Percentiles rank a stretch among this genome's conserved stretches.
phyloP scores from a whole-genome alignment of 2,113 vertebrate genomes.

The Eurypyga helias region DNA sequence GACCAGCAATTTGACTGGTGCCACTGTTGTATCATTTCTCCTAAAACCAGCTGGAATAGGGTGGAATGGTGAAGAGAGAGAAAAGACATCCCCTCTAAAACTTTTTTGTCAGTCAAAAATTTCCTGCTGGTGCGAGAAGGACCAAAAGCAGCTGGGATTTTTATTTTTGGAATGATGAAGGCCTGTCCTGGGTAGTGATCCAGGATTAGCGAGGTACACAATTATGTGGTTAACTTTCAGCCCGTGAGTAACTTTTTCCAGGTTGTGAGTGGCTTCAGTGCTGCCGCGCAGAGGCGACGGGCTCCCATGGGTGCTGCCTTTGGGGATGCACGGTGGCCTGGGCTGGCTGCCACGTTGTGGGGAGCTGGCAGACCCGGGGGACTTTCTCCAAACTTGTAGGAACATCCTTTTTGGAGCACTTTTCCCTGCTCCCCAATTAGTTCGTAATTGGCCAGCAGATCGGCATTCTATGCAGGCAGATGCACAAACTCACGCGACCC shows the following conservation, averaged over 20 bases:
- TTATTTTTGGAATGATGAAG: background rate
- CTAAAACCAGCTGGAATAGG: rapidly evolving
- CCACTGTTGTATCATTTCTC: rapidly evolving
- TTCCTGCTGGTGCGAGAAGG: background rate
- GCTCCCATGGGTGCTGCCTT: background rate
- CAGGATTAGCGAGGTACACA: background rate
- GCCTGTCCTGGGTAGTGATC: background rate
- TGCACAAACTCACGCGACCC: background rate
- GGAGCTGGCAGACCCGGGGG: background rate
- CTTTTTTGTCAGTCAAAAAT: rapidly evolving
- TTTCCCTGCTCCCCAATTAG: background rate
- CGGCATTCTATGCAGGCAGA: rapidly evolving
- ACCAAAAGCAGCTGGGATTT: background rate
- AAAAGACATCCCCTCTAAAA: background rate
- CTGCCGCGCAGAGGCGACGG: background rate
- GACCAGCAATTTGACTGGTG: background rate
- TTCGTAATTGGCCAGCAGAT: background rate
- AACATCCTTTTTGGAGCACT: background rate
- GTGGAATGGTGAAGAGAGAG: rapidly evolving
- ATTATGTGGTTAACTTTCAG: background rate
- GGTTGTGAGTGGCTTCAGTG: rapidly evolving
- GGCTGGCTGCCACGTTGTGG: rapidly evolving
- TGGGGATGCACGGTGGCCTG: rapidly evolving
- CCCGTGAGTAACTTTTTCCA: background rate
- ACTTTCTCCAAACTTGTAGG: background rate